Base-by-base conservation (phyloP, 2,113 vertebrate species). In the Xiphophorus hellerii region DNA sequence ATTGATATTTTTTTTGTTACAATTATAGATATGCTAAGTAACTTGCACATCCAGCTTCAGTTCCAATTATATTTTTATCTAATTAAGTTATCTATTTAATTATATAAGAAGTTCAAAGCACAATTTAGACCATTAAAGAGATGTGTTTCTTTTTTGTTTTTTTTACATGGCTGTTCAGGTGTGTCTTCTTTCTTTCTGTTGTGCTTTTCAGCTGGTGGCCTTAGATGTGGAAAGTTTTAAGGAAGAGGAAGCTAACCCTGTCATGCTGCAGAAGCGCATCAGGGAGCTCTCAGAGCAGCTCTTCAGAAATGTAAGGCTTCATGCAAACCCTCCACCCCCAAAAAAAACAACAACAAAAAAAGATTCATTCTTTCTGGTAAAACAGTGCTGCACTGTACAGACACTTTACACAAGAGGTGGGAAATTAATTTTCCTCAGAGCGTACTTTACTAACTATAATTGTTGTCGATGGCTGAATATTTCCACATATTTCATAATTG, bases 211-310 rank as follows among this genome's bases (percentile, higher is more conserved):
- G 98, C 93, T 99, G 94, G 98, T 99, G 90, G 97, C 98, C 82
- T 97, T 95, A 92, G 96, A 98, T 92, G 94, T 95, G 0, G 96
- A 97, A 82, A 94, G 93, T 92, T 96, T 98, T 90, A 97, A 96
- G 92, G 94, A 96, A 83, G 97, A 98, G 82, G 96, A 97, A 74
- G 92, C 93, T 84, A 96, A 92, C 83, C 93, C 95, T 70, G 73
- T 88, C 72, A 97, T 96, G 91, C 92, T 97, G 71, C 95, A 97
- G 93, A 98, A 96, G 81, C 95, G 96, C 80, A 93, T 98, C 76
- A 94, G 96, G 92, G 96, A 98, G 84, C 95, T 99, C 83, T 97
- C 98, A 12, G 97, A 99, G 81, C 98, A 98, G 67, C 95, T 99
- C 1, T 96, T 96, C 88, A 97, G 93, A 96, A 99, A 99, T 80